These are phyloP conservation scores for Danaus chrysippus DNA, from an alignment of 2,888 invertebrate genomes.

Conservation along the genomic window DNA sequence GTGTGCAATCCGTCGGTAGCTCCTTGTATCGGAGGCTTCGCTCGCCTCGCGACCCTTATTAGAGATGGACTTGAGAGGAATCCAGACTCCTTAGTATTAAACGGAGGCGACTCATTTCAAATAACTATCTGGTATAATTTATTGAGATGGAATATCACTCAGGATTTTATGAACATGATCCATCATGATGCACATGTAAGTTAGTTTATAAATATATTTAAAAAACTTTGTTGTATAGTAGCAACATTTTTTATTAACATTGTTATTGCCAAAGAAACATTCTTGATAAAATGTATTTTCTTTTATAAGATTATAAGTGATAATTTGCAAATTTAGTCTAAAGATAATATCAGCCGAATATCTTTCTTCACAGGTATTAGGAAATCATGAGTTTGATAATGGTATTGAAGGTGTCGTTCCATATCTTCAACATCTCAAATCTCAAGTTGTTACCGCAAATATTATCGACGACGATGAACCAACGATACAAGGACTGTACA, in stretches of 20 bases:
- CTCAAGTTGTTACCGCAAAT: slow-evolving; percentile 86
- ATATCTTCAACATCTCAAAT: slow-evolving; percentile 81
- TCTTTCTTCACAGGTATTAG: slow-evolving; percentile 80
- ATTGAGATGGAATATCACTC: slow-evolving; percentile 86
- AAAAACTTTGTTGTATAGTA: background rate
- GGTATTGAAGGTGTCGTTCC: slow-evolving; percentile 85
- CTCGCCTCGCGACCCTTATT: slow-evolving; percentile 80
- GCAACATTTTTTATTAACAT: background rate
- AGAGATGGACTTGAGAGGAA: too few relatives aligned
- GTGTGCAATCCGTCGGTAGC: too few relatives aligned
- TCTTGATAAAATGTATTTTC: too few relatives aligned
- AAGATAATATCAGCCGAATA: too few relatives aligned
- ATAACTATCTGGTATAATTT: slow-evolving; percentile 89
- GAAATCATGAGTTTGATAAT: slow-evolving; percentile 93
- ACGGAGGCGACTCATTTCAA: slow-evolving; percentile 84
- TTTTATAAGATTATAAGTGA: too few relatives aligned
- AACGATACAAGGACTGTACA: slow-evolving; percentile 81
- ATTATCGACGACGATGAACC: slow-evolving; percentile 86
- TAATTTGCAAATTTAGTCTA: too few relatives aligned
- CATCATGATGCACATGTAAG: slow-evolving; percentile 88
- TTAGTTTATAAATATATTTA: slow-evolving; percentile 22
- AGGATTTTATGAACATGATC: slow-evolving; percentile 86
- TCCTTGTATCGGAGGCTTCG: too few relatives aligned
- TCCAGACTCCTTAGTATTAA: slow-evolving; percentile 81
- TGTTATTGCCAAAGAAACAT: too few relatives aligned